A percentile compares a stretch with the other conserved stretches of the same genome.
Evolutionary conservation across 2,797 vertebrate species (phyloP).

Genomic region (Uromys caudimaculatus): DNA sequence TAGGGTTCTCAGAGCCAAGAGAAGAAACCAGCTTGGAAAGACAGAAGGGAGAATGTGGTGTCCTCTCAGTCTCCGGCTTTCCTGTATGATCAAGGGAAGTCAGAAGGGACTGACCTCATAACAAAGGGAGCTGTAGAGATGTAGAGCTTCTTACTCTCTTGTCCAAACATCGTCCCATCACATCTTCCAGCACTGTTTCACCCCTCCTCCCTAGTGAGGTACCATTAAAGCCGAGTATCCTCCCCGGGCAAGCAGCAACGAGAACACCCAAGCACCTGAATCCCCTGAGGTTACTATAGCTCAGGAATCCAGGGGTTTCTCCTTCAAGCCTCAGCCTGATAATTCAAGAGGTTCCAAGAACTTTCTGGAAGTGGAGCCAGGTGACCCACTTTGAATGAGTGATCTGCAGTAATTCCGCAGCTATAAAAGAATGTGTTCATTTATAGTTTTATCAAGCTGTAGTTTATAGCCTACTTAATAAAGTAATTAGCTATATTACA

Average conservation of each 20-base stretch:
- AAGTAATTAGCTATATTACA: conserved; percentile 47
- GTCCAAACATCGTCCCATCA: neutral
- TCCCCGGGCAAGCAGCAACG: neutral
- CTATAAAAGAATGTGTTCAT: conserved; percentile 50
- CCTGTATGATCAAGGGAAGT: neutral
- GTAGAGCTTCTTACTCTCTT: neutral
- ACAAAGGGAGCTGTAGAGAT: neutral
- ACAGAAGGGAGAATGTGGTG: neutral
- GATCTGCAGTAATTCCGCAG: conserved; percentile 50
- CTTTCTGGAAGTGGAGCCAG: conserved; percentile 46
- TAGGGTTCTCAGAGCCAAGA: neutral
- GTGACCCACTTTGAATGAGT: conserved; percentile 33
- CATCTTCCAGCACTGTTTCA: fast-evolving
- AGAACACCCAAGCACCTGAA: conserved; percentile 17
- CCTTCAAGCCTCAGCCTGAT: conserved; percentile 61
- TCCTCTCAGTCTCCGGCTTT: neutral
- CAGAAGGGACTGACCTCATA: neutral
- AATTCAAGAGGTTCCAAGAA: conserved; percentile 55
- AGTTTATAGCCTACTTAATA: conserved; percentile 58
- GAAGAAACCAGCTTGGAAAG: neutral
- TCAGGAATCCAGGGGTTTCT: conserved; percentile 56
- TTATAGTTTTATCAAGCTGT: conserved; percentile 48
- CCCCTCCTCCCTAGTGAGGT: neutral
- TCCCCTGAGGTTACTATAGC: neutral
- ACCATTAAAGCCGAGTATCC: conserved; percentile 16